Conservation (phyloP, 2,888 invertebrate species). For the Synergus laeviventris region DNA sequence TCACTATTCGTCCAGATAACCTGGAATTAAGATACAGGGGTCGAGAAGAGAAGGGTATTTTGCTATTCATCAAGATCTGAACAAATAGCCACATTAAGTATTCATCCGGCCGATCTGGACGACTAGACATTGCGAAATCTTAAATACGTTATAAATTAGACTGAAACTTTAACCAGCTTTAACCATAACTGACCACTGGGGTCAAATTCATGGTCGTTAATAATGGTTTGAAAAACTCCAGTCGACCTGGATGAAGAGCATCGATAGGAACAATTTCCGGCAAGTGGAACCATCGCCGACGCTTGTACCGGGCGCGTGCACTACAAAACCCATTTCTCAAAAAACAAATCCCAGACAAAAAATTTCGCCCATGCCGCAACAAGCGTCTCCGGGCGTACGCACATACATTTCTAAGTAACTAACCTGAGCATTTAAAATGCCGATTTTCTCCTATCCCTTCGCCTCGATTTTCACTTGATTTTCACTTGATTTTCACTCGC, state of each 20-base stretch:
- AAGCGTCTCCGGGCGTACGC: no score
- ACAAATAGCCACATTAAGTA: not conserved
- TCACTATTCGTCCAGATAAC: not conserved
- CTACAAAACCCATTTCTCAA: not conserved
- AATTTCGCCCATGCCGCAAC: no score
- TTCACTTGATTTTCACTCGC: slow-evolving; percentile 45
- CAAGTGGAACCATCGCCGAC: not conserved
- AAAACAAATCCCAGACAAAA: not conserved
- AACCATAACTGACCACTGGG: not conserved
- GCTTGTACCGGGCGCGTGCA: slow-evolving; percentile 7
- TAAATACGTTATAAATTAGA: not conserved
- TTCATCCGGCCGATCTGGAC: not conserved
- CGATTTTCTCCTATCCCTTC: slow-evolving; percentile 40
- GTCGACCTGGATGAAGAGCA: not conserved
- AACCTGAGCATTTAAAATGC: slow-evolving; percentile 45
- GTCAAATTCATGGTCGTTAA: not conserved
- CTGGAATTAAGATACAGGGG: not conserved
- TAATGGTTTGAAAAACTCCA: not conserved
- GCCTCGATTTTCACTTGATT: slow-evolving; percentile 38
- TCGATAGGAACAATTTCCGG: not conserved
- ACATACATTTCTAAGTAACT: slow-evolving; percentile 18
- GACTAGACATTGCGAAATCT: not conserved
- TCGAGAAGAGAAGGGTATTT: not conserved
- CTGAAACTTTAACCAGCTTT: not conserved
- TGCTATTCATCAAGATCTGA: not conserved